A percentile compares a stretch with the other conserved stretches of the same genome.
phyloP scores from a whole-genome alignment of 2,113 vertebrate genomes.

The Melanocharis versteri region DNA sequence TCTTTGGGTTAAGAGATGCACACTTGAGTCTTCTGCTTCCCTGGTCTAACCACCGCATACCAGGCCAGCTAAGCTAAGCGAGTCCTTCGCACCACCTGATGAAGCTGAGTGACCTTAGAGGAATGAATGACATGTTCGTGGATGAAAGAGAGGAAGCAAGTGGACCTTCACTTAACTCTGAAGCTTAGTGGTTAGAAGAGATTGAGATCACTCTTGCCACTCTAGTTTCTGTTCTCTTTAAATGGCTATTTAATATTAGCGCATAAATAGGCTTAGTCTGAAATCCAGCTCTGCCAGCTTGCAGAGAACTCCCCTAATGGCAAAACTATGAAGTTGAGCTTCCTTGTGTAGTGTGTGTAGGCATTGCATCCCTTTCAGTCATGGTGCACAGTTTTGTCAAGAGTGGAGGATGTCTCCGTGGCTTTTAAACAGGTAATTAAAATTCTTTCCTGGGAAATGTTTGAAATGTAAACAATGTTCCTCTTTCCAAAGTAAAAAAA shows the following conservation, averaged over 20 bases:
- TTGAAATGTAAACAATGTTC: not conserved
- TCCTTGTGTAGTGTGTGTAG: not conserved
- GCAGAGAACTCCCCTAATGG: not conserved
- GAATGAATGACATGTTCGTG: not conserved
- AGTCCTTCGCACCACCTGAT: not conserved
- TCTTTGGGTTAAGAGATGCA: not conserved
- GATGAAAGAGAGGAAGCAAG: not conserved
- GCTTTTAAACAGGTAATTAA: not conserved
- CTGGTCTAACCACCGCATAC: not conserved
- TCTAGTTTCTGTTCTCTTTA: not conserved
- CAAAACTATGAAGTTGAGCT: not conserved
- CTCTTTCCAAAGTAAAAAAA: not conserved
- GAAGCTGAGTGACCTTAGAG: not conserved
- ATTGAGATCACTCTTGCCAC: not conserved
- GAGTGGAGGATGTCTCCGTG: not conserved
- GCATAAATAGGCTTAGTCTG: not conserved
- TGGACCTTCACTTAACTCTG: not conserved
- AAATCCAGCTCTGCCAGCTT: not conserved
- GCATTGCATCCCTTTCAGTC: not conserved
- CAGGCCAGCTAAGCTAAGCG: not conserved
- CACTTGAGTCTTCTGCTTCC: not conserved
- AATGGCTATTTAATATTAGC: not conserved
- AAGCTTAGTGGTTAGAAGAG: not conserved
- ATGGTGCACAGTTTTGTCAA: not conserved
- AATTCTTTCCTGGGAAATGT: not conserved